Base-by-base conservation (phyloP, 2,888 invertebrate genomes). In the Beris morrisii region DNA sequence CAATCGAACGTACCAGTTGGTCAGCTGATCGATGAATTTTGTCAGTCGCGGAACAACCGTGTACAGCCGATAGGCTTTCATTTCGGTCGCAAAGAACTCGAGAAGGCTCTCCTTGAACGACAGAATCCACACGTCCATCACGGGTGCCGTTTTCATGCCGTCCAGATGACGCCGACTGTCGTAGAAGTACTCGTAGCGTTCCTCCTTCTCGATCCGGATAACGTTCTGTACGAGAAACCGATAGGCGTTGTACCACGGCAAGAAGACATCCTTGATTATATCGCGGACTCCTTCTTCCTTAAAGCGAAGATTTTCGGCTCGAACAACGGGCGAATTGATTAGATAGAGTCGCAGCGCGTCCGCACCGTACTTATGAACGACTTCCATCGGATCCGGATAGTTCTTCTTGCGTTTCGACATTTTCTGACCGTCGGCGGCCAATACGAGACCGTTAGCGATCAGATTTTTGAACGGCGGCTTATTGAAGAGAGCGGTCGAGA, bases 401-500 rank as follows among this genome's bases (percentile, higher is more conserved):
- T 99, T 99, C 80, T 97, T 95, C 82, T 97, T 97, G 32, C 98
- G 86, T 79, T 99, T 99, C 0, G 97, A 97, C 99, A 99, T 99
- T 82, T 99, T 99, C 78, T 97, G 95, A 0, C 99, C 99, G 83
- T 99, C 98, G 44, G 91, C 80, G n/a, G 97, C 98, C 68, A 99
- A 83, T 0, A 99, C 92, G 66, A 99, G 84, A 2, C 99, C 99
- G 79, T 96, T 98, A 15, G 91, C 95, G 71, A 99, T 95, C 50
- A 99, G 85, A 81, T 99, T 99, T 79, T 97, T 97, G 80, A 96
- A 99, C 0, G 99, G 98, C 0, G 99, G 91, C 77, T 95, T 95
- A 61, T 93, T 93, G 78, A 97, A 99, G 11, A 99, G 83, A 5
- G 95, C 92, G 0, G 98, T 98, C 0, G 97, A 96, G 66, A 99